Evolutionary conservation across 2,797 vertebrate species (phyloP).

Genomic region (Smutsia gigantea): DNA sequence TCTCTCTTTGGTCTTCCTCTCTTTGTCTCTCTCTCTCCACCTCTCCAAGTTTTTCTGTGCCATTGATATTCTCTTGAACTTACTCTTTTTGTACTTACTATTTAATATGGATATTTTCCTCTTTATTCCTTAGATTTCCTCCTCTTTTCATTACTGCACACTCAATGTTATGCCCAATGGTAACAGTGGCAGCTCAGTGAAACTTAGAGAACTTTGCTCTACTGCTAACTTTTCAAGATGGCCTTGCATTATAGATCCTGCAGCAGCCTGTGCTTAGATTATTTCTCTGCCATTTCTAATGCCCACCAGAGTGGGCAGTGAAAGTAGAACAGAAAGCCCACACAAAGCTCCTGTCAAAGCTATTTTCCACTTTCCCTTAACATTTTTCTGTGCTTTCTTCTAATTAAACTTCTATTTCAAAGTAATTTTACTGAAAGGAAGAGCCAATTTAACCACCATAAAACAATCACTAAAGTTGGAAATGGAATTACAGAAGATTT

Average conservation of each 20-base stretch:
- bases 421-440: conserved; percentile 35
- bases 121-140: background rate
- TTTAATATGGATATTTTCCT: background rate
- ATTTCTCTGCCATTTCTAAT: background rate
- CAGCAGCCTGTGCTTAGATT: background rate
- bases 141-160: background rate
- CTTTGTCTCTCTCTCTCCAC: background rate
- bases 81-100: background rate
- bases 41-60: background rate
- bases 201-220: background rate
- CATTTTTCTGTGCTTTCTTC: background rate
- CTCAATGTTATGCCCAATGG: background rate
- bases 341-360: background rate
- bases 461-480: background rate
- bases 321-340: background rate
- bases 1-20: background rate
- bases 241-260: background rate
- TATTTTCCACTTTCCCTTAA: conserved; percentile 2
- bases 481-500: background rate
- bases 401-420: conserved; percentile 34
- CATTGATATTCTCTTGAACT: background rate
- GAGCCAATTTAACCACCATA: background rate
- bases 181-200: background rate
- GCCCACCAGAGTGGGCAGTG: background rate
- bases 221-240: background rate